Conservation (phyloP, 1,140 invertebrate genomes). For the Drosophila ogumai region DNA sequence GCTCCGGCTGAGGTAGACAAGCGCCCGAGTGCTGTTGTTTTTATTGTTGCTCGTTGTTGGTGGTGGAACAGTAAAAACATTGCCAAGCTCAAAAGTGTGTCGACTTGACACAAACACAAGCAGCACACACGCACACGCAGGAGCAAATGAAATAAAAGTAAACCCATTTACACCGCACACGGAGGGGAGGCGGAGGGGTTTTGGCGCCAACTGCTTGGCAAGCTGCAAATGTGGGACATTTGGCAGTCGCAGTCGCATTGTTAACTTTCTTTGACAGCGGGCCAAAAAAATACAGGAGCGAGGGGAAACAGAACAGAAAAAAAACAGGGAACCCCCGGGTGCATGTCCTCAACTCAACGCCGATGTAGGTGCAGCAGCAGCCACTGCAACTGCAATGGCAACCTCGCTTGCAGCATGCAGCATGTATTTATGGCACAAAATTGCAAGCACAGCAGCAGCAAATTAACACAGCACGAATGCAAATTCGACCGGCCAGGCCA, state of each 20-base stretch:
- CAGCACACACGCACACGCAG: constrained; percentile 40
- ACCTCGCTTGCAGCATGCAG: constrained; percentile 22
- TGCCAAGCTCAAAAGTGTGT: constrained; percentile 75
- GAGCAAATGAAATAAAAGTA: constrained; percentile 82
- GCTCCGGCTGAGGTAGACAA: constrained; percentile 36
- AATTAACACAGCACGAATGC: constrained; percentile 76
- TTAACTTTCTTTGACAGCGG: constrained; percentile 81
- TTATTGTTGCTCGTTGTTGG: constrained; percentile 39
- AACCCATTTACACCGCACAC: constrained; percentile 79
- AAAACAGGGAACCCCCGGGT: constrained; percentile 55
- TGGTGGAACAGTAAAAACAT: constrained; percentile 61
- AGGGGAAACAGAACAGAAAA: background rate
- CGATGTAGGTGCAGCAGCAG: constrained; percentile 29
- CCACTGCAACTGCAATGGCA: constrained; percentile 5
- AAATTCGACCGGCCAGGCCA: constrained; percentile 42
- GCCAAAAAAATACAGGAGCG: constrained; percentile 51
- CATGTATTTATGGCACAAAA: constrained; percentile 77
- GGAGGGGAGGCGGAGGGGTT: constrained; percentile 1
- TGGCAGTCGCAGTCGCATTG: constrained; percentile 76
- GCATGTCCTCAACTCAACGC: constrained; percentile 44
- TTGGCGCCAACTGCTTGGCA: constrained; percentile 70
- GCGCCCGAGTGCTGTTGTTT: constrained; percentile 30
- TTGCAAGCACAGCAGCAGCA: constrained; percentile 78
- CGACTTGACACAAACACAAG: constrained; percentile 65
- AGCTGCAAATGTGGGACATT: constrained; percentile 77